Conservation (phyloP, 2,797 vertebrate species). For the Siniperca obscura region DNA sequence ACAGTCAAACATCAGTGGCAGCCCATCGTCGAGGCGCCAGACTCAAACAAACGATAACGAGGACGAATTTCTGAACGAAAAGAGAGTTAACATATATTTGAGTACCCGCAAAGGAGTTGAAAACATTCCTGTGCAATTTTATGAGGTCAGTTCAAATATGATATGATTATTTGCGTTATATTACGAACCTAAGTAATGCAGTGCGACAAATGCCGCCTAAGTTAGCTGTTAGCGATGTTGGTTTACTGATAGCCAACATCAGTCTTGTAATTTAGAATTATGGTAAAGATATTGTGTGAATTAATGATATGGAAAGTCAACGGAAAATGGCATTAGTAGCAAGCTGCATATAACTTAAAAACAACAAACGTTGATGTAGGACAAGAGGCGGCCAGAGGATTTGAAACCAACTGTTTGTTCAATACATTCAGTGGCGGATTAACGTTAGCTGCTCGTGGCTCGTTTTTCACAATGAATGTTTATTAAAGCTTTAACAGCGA, state of each 20-base stretch:
- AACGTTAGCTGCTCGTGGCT: no score
- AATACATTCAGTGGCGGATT: no score
- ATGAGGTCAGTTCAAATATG: slow-evolving; percentile 13
- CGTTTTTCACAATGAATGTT: no score
- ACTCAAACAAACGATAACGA: slow-evolving; percentile 55
- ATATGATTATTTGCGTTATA: accelerated
- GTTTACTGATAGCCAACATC: background rate
- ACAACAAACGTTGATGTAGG: no score
- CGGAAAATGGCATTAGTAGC: background rate
- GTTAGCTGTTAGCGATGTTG: background rate
- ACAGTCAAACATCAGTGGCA: slow-evolving; percentile 50
- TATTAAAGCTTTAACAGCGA: no score
- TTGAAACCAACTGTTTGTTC: no score
- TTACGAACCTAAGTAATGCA: background rate
- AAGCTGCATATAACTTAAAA: no score
- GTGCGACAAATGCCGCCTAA: no score
- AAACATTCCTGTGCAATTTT: background rate
- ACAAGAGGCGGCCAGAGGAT: no score
- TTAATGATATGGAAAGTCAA: background rate
- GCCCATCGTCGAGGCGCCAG: slow-evolving; percentile 65
- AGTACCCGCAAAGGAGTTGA: accelerated
- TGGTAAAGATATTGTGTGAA: background rate
- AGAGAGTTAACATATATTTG: accelerated
- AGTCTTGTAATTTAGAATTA: no score
- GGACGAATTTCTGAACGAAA: background rate